phyloP scores from a whole-genome alignment of 2,797 vertebrate species.

The Brachyalestes nurse region DNA sequence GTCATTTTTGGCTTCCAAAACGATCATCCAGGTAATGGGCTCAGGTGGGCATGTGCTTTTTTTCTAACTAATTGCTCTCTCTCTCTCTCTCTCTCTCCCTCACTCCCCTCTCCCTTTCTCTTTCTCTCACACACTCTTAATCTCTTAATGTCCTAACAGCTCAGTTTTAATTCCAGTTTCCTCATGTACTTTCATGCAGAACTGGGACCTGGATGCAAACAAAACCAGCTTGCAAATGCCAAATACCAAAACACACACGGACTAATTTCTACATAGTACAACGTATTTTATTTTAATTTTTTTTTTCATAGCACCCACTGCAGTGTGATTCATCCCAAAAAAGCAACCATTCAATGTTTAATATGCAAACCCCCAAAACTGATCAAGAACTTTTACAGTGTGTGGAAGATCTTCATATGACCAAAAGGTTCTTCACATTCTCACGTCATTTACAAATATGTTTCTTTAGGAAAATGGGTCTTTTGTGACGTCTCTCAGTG shows the following conservation, averaged over 20 bases:
- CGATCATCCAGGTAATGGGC: conserved; percentile 57
- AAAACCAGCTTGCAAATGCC: background rate
- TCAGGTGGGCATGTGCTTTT: conserved; percentile 45
- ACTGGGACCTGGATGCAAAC: conserved; percentile 7
- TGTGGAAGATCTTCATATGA: no score
- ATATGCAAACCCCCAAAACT: background rate
- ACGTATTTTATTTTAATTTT: background rate
- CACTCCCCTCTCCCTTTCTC: conserved; percentile 36
- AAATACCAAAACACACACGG: background rate
- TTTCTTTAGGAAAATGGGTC: no score
- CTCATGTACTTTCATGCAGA: conserved; percentile 22
- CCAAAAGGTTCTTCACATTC: no score
- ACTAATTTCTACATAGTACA: background rate
- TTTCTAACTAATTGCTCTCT: conserved; percentile 41
- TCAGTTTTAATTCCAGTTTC: conserved; percentile 15
- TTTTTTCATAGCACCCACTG: background rate
- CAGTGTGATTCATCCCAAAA: background rate
- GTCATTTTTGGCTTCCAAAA: conserved; percentile 59
- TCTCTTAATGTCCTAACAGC: conserved; percentile 36
- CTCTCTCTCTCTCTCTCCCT: conserved; percentile 33
- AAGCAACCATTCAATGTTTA: background rate
- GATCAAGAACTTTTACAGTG: no score
- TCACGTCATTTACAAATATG: no score
- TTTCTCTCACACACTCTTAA: conserved; percentile 34
- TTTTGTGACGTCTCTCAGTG: no score